Evolutionary conservation across 2,888 invertebrate genomes (phyloP).

Genomic region (Chalcosyrphus nemorum): DNA sequence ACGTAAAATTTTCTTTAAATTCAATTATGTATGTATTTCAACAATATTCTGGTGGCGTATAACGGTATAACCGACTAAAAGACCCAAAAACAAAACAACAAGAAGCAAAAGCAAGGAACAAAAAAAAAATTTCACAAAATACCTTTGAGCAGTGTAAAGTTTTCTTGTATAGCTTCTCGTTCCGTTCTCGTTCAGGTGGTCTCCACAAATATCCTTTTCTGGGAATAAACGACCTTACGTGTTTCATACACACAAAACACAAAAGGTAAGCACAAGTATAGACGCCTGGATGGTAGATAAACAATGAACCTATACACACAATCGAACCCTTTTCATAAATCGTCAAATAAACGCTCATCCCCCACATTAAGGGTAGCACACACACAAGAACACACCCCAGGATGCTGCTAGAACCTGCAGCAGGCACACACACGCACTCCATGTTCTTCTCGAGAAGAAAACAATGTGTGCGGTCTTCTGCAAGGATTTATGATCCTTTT

Average conservation of each 20-base stretch:
- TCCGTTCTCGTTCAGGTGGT: not conserved
- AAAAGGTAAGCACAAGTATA: conserved; percentile 41
- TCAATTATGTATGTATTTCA: conserved; percentile 4
- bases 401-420: not conserved
- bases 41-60: conserved; percentile 1
- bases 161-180: conserved; percentile 17
- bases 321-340: conserved; percentile 72
- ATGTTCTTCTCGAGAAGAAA: conserved; percentile 60
- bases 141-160: conserved; percentile 36
- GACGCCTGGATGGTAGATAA: conserved; percentile 51
- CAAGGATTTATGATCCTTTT: conserved; percentile 73
- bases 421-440: conserved; percentile 43
- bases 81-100: not conserved
- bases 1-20: conserved; percentile 18
- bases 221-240: conserved; percentile 24
- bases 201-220: not conserved
- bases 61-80: not conserved
- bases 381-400: not conserved
- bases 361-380: conserved; percentile 22
- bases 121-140: conserved; percentile 30
- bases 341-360: conserved; percentile 62
- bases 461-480: conserved; percentile 72
- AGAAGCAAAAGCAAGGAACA: not conserved
- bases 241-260: conserved; percentile 11
- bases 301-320: conserved; percentile 68